Evolutionary conservation across 2,888 invertebrate species (phyloP).

Genomic region (Athalia cordata): DNA sequence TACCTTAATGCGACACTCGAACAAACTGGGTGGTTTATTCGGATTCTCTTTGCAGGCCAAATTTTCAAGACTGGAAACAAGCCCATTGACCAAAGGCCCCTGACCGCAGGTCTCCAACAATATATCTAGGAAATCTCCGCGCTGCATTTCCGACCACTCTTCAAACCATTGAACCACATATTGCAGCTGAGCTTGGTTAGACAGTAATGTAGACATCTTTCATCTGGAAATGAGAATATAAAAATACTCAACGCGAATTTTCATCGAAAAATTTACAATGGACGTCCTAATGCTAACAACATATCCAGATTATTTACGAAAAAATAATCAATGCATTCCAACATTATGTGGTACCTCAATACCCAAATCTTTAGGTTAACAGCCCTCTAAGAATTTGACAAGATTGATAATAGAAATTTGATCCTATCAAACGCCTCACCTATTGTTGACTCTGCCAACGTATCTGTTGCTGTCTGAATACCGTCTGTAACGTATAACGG

Average conservation of each 20-base stretch:
- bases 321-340: too few species aligned
- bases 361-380: too few species aligned
- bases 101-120: conserved; percentile 81
- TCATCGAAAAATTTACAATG: too few species aligned
- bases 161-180: conserved; percentile 91
- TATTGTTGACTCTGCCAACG: conserved; percentile 2
- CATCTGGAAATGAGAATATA: conserved; percentile 54
- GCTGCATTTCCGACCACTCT: conserved; percentile 92
- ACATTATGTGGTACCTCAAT: too few species aligned
- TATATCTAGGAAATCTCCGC: conserved; percentile 88
- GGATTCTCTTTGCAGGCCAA: conserved; percentile 79
- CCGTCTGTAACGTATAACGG: neutral
- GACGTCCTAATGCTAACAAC: too few species aligned
- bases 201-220: conserved; percentile 72
- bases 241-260: neutral
- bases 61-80: conserved; percentile 81
- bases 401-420: too few species aligned
- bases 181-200: conserved; percentile 84
- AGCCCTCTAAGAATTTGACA: too few species aligned
- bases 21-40: conserved; percentile 85
- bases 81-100: conserved; percentile 82
- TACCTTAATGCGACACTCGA: conserved; percentile 89
- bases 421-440: neutral
- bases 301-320: too few species aligned
- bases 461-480: neutral